Evolutionary conservation across 2,113 vertebrate species (phyloP).

Genomic region (Petrocephalus microphthalmus): DNA sequence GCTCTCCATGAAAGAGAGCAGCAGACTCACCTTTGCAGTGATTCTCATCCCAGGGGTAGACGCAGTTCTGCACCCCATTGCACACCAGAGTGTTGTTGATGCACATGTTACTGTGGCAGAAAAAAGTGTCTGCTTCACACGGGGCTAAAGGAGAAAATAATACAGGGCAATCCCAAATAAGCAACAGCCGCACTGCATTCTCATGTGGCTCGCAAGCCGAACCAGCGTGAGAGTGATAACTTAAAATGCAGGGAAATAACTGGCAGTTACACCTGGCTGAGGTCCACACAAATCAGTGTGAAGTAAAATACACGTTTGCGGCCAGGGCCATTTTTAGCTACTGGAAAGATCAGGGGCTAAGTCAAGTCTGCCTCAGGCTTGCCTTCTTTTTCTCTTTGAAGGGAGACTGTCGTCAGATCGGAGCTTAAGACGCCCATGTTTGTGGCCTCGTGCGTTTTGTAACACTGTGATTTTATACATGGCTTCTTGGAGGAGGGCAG

Average conservation of each 20-base stretch:
- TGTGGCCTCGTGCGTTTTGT: background rate
- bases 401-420: no score
- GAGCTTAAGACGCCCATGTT: background rate
- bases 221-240: background rate
- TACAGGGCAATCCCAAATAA: background rate
- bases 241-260: background rate
- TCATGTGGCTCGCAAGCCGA: background rate
- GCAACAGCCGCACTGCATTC: background rate
- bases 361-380: no score
- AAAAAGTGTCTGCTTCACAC: conserved; percentile 80
- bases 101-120: conserved; percentile 99
- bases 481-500: background rate
- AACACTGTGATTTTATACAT: background rate
- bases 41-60: conserved; percentile 97
- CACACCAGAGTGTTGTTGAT: conserved; percentile 95
- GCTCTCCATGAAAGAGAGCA: background rate
- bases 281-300: background rate
- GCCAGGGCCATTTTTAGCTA: background rate
- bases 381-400: no score
- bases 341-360: no score
- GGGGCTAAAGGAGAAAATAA: conserved; percentile 66
- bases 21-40: conserved; percentile 82
- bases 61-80: conserved; percentile 96
- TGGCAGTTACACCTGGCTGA: background rate
- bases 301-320: background rate